Percentiles rank a stretch among this genome's conserved stretches.
Evolutionary conservation across 1,140 invertebrate genomes (phyloP).

Genomic region (Lineus longissimus): DNA sequence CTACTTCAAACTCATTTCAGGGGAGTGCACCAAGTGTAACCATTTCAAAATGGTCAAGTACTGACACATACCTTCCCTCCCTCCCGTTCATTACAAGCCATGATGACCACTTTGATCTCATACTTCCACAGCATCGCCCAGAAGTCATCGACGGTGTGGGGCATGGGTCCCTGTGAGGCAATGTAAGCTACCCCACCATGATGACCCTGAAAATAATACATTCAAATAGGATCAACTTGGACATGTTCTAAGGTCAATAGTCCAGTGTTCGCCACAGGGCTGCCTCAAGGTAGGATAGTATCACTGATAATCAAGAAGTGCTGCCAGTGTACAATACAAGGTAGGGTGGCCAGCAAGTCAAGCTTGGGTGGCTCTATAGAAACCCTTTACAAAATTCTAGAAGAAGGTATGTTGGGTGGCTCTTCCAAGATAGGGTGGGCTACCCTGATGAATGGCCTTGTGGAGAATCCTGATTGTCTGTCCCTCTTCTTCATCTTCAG

Average conservation of each 20-base stretch:
- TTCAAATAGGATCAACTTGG: no score
- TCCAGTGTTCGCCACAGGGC: neutral
- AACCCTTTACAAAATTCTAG: no score
- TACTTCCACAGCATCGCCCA: conserved; percentile 93
- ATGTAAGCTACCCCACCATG: conserved; percentile 82
- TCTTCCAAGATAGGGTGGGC: no score
- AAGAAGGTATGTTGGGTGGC: no score
- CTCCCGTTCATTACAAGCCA: conserved; percentile 73
- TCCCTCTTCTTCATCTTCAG: no score
- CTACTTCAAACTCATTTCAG: no score
- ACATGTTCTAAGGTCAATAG: neutral
- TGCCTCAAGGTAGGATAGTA: neutral
- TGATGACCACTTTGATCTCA: conserved; percentile 75
- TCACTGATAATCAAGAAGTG: neutral
- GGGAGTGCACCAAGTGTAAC: no score
- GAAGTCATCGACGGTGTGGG: conserved; percentile 92
- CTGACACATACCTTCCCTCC: conserved; percentile 76
- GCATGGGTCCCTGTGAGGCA: conserved; percentile 90
- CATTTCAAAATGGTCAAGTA: conserved; percentile 22
- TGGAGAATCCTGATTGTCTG: no score
- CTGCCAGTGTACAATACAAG: no score
- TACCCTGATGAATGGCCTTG: no score
- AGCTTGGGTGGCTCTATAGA: no score
- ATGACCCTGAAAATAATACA: conserved; percentile 62
- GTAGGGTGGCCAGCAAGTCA: no score